Evolutionary conservation across 2,888 invertebrate species (phyloP).

Genomic region (Cordylochernes scorpioides): DNA sequence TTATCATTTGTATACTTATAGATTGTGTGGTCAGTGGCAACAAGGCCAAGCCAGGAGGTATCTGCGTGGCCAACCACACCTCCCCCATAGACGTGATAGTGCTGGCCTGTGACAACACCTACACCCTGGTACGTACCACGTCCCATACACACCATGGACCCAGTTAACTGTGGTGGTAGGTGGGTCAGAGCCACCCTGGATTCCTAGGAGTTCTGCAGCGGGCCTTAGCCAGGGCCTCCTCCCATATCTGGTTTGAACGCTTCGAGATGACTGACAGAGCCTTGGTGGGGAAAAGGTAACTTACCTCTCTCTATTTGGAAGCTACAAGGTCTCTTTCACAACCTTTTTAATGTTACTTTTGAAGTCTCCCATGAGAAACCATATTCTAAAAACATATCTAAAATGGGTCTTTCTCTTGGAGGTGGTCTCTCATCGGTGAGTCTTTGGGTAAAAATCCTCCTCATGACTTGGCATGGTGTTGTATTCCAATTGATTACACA

Average conservation of each 20-base stretch:
- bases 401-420: neutral
- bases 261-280: slow-evolving; percentile 69
- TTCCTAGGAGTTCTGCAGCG: slow-evolving; percentile 75
- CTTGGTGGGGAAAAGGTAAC: slow-evolving; percentile 8
- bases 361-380: too few species aligned
- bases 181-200: slow-evolving; percentile 82
- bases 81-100: slow-evolving; percentile 70
- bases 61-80: slow-evolving; percentile 92
- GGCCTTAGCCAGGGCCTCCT: slow-evolving; percentile 70
- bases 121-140: slow-evolving; percentile 47
- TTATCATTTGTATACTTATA: too few species aligned
- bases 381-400: too few species aligned
- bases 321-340: slow-evolving; percentile 2
- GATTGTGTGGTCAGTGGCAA: slow-evolving; percentile 32
- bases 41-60: slow-evolving; percentile 45
- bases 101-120: slow-evolving; percentile 56
- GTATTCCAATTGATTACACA: too few species aligned
- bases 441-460: too few species aligned
- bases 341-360: neutral
- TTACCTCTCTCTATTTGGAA: neutral
- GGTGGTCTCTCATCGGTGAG: neutral
- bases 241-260: slow-evolving; percentile 95
- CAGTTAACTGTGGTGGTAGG: slow-evolving; percentile 36
- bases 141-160: neutral
- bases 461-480: too few species aligned